Conservation (phyloP, 2,888 invertebrate genomes). For the Diadegma fenestrale region DNA sequence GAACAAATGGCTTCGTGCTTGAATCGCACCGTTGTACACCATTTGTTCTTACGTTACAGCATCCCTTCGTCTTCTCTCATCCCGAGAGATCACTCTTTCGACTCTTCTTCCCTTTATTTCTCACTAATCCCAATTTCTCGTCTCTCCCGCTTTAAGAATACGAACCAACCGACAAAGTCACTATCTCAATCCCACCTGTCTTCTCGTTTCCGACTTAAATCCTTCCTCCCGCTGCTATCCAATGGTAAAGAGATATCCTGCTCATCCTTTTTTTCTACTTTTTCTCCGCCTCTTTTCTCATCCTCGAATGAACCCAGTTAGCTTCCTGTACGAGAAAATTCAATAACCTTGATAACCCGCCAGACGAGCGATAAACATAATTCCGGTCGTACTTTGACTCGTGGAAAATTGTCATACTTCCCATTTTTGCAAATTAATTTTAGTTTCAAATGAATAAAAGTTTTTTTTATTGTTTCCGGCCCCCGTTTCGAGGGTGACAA, state of each 20-base stretch:
- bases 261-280: neutral
- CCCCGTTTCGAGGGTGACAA: too few relatives aligned
- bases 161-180: conserved; percentile 37
- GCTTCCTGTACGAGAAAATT: conserved; percentile 41
- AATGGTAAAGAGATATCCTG: conserved; percentile 3
- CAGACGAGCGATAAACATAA: conserved; percentile 10
- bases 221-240: conserved; percentile 9
- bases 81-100: conserved; percentile 39
- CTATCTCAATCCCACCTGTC: conserved; percentile 46
- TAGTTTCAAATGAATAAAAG: too few relatives aligned
- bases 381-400: neutral
- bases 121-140: conserved; percentile 50
- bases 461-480: too few relatives aligned
- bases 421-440: too few relatives aligned
- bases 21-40: neutral
- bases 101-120: conserved; percentile 25
- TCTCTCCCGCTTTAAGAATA: conserved; percentile 31
- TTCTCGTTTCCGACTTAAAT: conserved; percentile 34
- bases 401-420: neutral
- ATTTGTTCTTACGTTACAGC: conserved; percentile 15
- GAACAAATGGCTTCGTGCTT: conserved; percentile 7
- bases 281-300: neutral
- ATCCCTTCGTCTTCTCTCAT: conserved; percentile 11
- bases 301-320: conserved; percentile 13
- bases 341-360: conserved; percentile 33